Conservation (phyloP, 2,888 invertebrate genomes). For the Noctuana brunneofusca region DNA sequence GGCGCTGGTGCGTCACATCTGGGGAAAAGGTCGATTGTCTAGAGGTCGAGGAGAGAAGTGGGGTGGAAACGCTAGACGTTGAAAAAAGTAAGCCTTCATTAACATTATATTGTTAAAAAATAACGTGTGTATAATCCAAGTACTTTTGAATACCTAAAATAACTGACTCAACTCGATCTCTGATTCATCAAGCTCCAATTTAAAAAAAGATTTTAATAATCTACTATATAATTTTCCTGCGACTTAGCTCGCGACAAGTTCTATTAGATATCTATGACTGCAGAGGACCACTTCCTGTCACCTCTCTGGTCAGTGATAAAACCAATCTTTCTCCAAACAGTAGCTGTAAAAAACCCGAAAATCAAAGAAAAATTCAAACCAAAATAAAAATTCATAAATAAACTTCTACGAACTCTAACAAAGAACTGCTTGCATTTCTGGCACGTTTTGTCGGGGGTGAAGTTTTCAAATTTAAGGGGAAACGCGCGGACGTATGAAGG, state of each 20-base stretch:
- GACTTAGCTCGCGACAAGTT: no score
- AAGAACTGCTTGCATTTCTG: neutral
- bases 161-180: no score
- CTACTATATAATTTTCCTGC: no score
- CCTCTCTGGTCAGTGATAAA: no score
- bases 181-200: no score
- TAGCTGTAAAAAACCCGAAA: neutral
- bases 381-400: neutral
- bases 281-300: no score
- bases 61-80: neutral
- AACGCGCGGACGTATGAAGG: neutral
- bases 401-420: neutral
- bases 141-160: no score
- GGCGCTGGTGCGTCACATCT: constrained; percentile 4
- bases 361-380: neutral
- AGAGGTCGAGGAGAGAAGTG: constrained; percentile 10
- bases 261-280: no score
- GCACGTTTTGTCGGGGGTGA: neutral
- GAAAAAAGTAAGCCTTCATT: neutral
- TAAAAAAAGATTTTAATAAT: no score
- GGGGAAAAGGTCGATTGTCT: constrained; percentile 38
- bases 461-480: neutral
- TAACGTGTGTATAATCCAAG: neutral
- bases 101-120: neutral
- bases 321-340: neutral